Evolutionary conservation across 2,797 vertebrate genomes (phyloP), one percentile per base, ranked within the genome.

Genomic region (Nyctalus aviator): DNA sequence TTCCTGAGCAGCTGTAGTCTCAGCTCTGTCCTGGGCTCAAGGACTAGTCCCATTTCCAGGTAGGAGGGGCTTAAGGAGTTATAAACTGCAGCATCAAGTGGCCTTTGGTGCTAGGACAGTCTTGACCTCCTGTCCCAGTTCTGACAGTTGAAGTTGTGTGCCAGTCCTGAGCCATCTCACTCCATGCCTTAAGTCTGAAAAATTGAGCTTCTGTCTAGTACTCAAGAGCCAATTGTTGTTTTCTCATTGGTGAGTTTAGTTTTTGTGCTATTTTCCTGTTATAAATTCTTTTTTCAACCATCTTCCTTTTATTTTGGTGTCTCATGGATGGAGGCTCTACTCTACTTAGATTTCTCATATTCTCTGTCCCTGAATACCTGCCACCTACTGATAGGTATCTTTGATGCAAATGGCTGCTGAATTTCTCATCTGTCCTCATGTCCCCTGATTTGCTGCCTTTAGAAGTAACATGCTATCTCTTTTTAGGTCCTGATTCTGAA

Each of bases 241-340:
- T 82, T 91, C 21, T 78, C 35, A 64, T 48, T 46, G 13, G 50
- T 57, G 27, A 73, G 37, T 66, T 85, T 57, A 73, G 15, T 81
- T 90, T 94, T 75, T 77, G 0, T 71, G 37, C 69, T 86, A 68
- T 62, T 91, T 75, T 9, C 25, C 9, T 93, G 14, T 50, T 71
- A 11, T 50, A 46, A 84, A 84, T 41, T 73, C 50, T 50, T 77
- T 12, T 77, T 90, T 91, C 5, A 46, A 57, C 0, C 25, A 6
- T 78, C 25, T 95, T 66, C 11, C 32, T n/a, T 66, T 79, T 69
- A 75, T 69, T 53, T 69, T 84, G 55, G 14, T 88, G 91, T 53
- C 46, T 73, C 64, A 20, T 68, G 30, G 27, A 18, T 66, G 71
- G 37, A 44, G 15, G 5, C 48, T 78, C 27, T 86, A 20, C 7